Evolutionary conservation across 1,140 invertebrate genomes (phyloP).

Genomic region (Aphelinus atriplicis): DNA sequence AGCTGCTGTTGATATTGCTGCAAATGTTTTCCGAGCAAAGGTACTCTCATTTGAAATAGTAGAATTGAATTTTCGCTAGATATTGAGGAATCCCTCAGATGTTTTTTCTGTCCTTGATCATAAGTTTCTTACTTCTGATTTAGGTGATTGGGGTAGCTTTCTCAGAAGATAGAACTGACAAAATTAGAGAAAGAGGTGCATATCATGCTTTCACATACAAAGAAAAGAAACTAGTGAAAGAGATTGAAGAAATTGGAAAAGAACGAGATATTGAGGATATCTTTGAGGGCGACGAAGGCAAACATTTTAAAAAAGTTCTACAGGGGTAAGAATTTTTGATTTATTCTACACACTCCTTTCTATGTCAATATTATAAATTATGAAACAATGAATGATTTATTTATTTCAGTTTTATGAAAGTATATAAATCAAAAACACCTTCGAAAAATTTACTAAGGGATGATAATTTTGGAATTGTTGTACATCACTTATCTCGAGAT

Average conservation of each 20-base stretch:
- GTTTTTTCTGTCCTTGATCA: slow-evolving; percentile 17
- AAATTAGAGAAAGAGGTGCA: slow-evolving; percentile 70
- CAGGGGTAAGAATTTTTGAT: slow-evolving; percentile 59
- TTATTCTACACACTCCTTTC: too few species aligned
- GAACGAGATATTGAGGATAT: slow-evolving; percentile 69
- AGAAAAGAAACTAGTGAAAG: slow-evolving; percentile 66
- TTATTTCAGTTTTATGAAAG: slow-evolving; percentile 56
- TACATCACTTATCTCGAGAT: slow-evolving; percentile 58
- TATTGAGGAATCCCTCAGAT: too few species aligned
- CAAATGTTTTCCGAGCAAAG: slow-evolving; percentile 71
- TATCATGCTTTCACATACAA: slow-evolving; percentile 69
- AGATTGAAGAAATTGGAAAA: slow-evolving; percentile 67
- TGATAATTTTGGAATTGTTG: slow-evolving; percentile 55
- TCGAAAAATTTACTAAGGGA: slow-evolving; percentile 54
- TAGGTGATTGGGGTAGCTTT: slow-evolving; percentile 72
- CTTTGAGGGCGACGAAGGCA: slow-evolving; percentile 71
- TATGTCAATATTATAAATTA: too few species aligned
- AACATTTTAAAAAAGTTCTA: slow-evolving; percentile 68
- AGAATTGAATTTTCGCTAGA: too few species aligned
- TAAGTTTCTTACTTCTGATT: slow-evolving; percentile 24
- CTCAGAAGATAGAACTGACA: slow-evolving; percentile 66
- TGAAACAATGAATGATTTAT: too few species aligned
- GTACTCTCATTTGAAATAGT: slow-evolving; percentile 49
- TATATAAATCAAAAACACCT: slow-evolving; percentile 51
- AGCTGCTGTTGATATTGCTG: slow-evolving; percentile 72